phyloP scores from a whole-genome alignment of 2,888 invertebrate genomes.

The Oscheius onirici region DNA sequence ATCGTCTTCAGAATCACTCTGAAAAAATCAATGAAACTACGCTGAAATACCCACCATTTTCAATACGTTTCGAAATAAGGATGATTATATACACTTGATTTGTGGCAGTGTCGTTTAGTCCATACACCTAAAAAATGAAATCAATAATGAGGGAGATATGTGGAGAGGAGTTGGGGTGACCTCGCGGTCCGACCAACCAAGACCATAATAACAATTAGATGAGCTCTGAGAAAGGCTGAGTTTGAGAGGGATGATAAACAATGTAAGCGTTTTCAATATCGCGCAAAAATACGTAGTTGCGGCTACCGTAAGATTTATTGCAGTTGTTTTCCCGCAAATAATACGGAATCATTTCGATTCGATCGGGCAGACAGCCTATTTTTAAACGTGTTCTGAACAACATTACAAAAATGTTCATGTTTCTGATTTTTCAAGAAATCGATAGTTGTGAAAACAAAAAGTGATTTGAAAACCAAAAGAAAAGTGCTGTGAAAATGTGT shows the following conservation, averaged over 20 bases:
- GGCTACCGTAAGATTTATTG: background rate
- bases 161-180: background rate
- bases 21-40: background rate
- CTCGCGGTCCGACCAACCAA: no score
- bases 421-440: no score
- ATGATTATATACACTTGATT: background rate
- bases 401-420: no score
- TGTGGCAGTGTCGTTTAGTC: background rate
- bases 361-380: no score
- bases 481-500: no score
- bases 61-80: background rate
- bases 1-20: slow-evolving; percentile 53
- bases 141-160: background rate
- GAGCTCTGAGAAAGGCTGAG: no score
- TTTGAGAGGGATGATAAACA: no score
- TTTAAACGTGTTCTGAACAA: no score
- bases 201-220: no score
- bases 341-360: no score
- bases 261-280: background rate
- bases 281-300: background rate
- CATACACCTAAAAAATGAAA: slow-evolving; percentile 13
- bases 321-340: background rate
- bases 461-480: no score
- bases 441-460: no score
- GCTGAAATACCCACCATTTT: background rate